Conservation (phyloP, 2,797 vertebrate species). For the Characodon lateralis region DNA sequence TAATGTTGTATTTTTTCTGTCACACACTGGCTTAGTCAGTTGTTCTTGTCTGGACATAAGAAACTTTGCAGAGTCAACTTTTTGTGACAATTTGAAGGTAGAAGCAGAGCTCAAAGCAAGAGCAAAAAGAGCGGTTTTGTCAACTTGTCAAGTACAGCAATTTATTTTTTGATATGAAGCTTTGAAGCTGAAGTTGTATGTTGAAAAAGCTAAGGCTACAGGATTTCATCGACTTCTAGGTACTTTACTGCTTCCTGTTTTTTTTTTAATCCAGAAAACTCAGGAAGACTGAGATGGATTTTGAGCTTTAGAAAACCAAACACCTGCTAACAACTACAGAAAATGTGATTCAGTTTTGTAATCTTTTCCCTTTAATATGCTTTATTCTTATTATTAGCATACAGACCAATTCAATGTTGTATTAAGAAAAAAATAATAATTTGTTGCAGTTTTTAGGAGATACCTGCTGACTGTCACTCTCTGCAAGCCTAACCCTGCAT, state of each 20-base stretch:
- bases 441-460: background rate
- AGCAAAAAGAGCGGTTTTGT: background rate
- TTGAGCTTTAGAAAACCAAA: background rate
- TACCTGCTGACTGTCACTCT: background rate
- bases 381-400: background rate
- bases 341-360: background rate
- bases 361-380: background rate
- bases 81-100: background rate
- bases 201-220: background rate
- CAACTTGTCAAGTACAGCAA: background rate
- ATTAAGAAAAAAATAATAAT: background rate
- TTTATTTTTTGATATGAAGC: background rate
- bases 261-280: background rate
- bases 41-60: background rate
- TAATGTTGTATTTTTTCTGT: background rate
- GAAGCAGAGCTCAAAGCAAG: background rate
- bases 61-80: background rate
- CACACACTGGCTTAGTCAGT: background rate
- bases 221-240: background rate
- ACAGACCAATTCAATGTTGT: background rate
- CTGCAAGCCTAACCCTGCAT: constrained; percentile 10
- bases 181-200: background rate
- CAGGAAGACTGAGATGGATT: background rate
- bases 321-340: background rate
- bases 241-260: background rate